A percentile compares a stretch with the other conserved stretches of the same genome.
Evolutionary conservation across 1,140 invertebrate species (phyloP).

Genomic region (Lordiphosa collinella): DNA sequence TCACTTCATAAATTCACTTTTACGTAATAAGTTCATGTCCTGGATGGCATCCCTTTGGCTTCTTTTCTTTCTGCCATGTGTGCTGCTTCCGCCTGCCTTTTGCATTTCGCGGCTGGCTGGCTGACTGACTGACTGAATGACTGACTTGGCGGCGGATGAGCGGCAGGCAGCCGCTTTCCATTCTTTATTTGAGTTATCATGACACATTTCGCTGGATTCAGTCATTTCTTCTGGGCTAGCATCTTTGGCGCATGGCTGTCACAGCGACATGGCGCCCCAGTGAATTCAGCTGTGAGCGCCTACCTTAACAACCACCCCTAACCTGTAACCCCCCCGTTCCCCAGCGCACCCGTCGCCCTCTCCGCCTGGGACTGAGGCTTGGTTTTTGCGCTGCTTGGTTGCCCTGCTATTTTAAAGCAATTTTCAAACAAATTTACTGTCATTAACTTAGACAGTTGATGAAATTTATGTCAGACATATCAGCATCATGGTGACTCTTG

Average conservation of each 20-base stretch:
- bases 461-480: constrained; percentile 78
- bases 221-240: constrained; percentile 60
- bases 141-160: constrained; percentile 1
- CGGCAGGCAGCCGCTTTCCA: constrained; percentile 41
- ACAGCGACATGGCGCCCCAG: constrained; percentile 64
- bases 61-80: constrained; percentile 9
- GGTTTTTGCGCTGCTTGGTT: constrained; percentile 70
- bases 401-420: constrained; percentile 77
- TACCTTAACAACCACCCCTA: constrained; percentile 54
- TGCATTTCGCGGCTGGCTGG: constrained; percentile 73
- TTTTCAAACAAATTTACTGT: constrained; percentile 78
- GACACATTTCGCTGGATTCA: constrained; percentile 77
- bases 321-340: constrained; percentile 16
- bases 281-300: constrained; percentile 15
- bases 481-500: constrained; percentile 59
- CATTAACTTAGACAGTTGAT: constrained; percentile 78
- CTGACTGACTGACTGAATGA: constrained; percentile 37
- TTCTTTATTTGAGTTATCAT: constrained; percentile 78
- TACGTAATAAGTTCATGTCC: constrained; percentile 68
- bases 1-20: constrained; percentile 77
- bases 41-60: constrained; percentile 12
- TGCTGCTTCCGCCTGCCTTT: constrained; percentile 48
- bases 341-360: neutral
- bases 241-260: constrained; percentile 69
- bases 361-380: constrained; percentile 29